These are phyloP conservation scores for Prionace glauca DNA, from an alignment of 2,797 vertebrate genomes.

Conservation along the genomic window DNA sequence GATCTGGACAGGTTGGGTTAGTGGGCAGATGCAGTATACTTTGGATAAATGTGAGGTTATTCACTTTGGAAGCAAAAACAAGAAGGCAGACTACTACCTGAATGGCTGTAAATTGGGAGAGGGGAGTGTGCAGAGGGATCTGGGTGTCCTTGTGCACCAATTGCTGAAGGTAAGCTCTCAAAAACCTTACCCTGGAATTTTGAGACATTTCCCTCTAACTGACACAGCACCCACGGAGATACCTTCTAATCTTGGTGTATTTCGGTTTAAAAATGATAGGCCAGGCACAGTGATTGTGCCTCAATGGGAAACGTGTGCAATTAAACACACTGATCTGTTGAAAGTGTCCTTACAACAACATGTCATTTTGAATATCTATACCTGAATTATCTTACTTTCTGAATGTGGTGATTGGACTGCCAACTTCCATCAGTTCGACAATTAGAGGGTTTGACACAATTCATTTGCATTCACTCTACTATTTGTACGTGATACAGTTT, in stretches of 20 bases:
- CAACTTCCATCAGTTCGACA: neutral
- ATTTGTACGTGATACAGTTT: neutral
- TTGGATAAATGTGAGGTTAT: no score
- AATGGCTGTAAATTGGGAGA: no score
- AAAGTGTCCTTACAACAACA: neutral
- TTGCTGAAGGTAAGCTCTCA: no score
- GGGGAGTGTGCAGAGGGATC: no score
- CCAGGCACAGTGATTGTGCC: neutral
- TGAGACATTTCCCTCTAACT: neutral
- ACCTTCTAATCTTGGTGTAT: neutral
- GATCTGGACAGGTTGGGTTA: no score
- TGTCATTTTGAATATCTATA: neutral
- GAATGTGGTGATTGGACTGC: neutral
- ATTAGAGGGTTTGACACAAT: no score
- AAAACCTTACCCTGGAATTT: neutral
- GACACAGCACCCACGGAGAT: neutral
- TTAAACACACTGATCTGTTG: neutral
- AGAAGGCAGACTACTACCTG: no score
- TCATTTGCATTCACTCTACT: neutral
- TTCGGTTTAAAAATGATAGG: neutral
- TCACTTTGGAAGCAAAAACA: no score
- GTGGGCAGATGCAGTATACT: no score
- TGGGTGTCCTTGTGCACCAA: no score
- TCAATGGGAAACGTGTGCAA: neutral
- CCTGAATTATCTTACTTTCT: neutral